Conservation (phyloP, 2,797 vertebrate species). For the Neosilurus mollespiculum region DNA sequence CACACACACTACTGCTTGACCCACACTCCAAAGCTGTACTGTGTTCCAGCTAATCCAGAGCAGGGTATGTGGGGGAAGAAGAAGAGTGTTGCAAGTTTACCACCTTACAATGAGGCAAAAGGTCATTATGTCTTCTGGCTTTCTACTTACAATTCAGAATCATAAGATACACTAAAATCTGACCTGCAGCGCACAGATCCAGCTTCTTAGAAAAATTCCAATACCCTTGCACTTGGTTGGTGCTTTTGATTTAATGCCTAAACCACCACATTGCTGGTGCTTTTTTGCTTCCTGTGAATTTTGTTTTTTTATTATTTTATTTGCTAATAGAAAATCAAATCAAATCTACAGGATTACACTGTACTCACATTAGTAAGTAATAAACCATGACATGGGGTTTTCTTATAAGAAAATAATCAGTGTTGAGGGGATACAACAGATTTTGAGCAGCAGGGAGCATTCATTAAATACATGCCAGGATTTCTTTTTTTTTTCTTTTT, state of each 20-base stretch:
- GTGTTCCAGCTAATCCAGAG: slow-evolving; percentile 7
- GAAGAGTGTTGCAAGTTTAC: not conserved
- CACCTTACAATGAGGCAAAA: not conserved
- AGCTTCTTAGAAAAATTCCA: slow-evolving; percentile 26
- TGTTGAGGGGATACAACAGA: not conserved
- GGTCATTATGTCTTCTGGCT: slow-evolving; percentile 8
- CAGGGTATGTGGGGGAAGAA: not conserved
- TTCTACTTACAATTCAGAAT: slow-evolving; percentile 12
- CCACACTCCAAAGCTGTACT: not conserved
- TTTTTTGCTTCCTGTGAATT: not conserved
- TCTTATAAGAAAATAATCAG: not conserved
- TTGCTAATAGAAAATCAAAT: not conserved
- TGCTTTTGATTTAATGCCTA: slow-evolving; percentile 26
- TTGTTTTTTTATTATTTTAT: too few species aligned
- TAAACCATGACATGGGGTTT: not conserved
- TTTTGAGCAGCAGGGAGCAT: too few species aligned
- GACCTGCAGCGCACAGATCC: slow-evolving; percentile 28
- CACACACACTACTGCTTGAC: not conserved
- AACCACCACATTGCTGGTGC: not conserved
- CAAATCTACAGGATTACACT: not conserved
- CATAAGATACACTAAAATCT: slow-evolving; percentile 32
- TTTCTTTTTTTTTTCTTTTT: too few species aligned
- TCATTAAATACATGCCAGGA: too few species aligned
- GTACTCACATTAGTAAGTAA: not conserved
- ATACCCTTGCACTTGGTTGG: slow-evolving; percentile 9